Conservation (phyloP, 2,797 vertebrate species). For the Parambassis ranga region DNA sequence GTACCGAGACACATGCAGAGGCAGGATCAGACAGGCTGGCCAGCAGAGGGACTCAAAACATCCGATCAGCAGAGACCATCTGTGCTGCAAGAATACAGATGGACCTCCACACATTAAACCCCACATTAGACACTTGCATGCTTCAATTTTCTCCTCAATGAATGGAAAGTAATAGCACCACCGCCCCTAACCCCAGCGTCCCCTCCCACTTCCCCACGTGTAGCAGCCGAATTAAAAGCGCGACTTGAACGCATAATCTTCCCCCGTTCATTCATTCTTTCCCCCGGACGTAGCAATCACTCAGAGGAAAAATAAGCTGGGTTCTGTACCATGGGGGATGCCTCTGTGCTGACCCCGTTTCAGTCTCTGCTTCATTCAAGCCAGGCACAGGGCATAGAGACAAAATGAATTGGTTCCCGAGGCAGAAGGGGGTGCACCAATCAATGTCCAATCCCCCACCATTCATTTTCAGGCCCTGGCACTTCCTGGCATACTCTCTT, state of each 20-base stretch:
- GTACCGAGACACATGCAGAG: conserved; percentile 25
- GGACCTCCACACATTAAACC: conserved; percentile 56
- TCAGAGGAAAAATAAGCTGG: conserved; percentile 35
- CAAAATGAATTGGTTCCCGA: conserved; percentile 66
- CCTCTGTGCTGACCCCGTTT: conserved; percentile 59
- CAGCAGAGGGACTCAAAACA: conserved; percentile 68
- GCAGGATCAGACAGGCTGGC: conserved; percentile 39
- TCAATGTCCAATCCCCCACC: conserved; percentile 56
- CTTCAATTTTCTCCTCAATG: conserved; percentile 63
- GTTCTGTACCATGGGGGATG: conserved; percentile 27
- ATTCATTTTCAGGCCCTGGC: conserved; percentile 55
- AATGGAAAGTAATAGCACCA: conserved; percentile 68
- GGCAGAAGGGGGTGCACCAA: conserved; percentile 46
- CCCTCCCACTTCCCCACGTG: conserved; percentile 17
- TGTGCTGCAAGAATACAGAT: conserved; percentile 61
- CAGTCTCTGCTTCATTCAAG: conserved; percentile 27
- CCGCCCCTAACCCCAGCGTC: background rate
- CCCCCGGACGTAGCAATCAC: conserved; percentile 47
- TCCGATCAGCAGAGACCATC: conserved; percentile 52
- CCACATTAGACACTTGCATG: conserved; percentile 65
- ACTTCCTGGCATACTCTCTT: conserved; percentile 56
- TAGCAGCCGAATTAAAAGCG: conserved; percentile 54
- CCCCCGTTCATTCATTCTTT: conserved; percentile 45
- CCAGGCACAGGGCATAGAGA: conserved; percentile 28
- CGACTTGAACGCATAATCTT: conserved; percentile 54